A percentile compares a stretch with the other conserved stretches of the same genome.
Conservation (phyloP, 2,113 vertebrate species). For the Pituophis catenifer region DNA sequence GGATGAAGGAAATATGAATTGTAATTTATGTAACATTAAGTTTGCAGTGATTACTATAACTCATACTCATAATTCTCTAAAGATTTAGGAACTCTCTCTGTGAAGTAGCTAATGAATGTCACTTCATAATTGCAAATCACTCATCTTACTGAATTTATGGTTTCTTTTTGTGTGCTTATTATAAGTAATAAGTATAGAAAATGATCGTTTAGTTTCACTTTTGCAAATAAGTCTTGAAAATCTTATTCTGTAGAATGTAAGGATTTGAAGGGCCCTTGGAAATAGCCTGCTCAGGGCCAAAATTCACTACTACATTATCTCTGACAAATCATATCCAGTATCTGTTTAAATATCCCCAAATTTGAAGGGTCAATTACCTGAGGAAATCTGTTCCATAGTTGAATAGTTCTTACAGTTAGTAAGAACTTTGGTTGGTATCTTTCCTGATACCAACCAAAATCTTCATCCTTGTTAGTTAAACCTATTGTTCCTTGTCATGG, state of each 20-base stretch:
- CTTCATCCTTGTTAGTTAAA: not conserved
- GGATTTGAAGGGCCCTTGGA: not conserved
- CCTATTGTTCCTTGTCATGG: not conserved
- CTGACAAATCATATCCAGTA: not conserved
- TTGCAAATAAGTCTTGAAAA: not conserved
- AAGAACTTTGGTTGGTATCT: too few species aligned
- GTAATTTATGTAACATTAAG: not conserved
- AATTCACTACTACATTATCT: not conserved
- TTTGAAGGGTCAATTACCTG: not conserved
- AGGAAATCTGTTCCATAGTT: not conserved
- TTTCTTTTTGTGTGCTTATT: not conserved
- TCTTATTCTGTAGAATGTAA: not conserved
- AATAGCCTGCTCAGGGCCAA: not conserved
- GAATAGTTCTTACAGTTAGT: not conserved
- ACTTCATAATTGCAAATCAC: not conserved
- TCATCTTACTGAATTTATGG: not conserved
- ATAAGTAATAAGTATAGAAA: not conserved
- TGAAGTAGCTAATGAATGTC: not conserved
- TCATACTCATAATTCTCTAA: not conserved
- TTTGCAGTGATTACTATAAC: not conserved
- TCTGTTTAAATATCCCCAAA: not conserved
- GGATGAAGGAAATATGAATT: not conserved
- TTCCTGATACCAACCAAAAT: not conserved
- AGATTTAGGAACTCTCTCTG: not conserved
- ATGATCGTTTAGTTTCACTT: not conserved